These are phyloP conservation scores for Drosophila elegans DNA, from an alignment of 1,140 invertebrate species.

Conservation along the genomic window DNA sequence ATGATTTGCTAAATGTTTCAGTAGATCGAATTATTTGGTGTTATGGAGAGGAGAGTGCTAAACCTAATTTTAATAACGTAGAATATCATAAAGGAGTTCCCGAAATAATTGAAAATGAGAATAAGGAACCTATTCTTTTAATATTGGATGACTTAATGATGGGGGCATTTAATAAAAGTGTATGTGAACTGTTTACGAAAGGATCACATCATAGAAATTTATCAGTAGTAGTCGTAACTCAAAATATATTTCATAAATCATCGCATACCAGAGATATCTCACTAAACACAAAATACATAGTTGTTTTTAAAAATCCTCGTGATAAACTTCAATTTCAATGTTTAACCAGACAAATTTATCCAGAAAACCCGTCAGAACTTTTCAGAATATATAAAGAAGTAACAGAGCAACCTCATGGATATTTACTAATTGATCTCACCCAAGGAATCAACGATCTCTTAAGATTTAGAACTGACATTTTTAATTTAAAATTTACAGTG, in stretches of 20 bases:
- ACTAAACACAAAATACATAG: constrained; percentile 5
- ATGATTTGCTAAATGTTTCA: neutral
- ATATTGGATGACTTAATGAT: too few species aligned
- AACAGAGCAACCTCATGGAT: constrained; percentile 6
- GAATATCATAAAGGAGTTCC: too few species aligned
- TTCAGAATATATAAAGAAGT: constrained; percentile 13
- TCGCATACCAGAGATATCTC: neutral
- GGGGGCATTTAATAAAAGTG: constrained; percentile 10
- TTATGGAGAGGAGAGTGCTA: neutral
- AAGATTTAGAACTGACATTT: constrained; percentile 8
- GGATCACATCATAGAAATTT: constrained; percentile 9
- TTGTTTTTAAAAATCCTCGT: constrained; percentile 1
- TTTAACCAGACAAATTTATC: constrained; percentile 7
- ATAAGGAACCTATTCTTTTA: too few species aligned
- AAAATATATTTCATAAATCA: constrained; percentile 8
- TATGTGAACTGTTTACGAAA: constrained; percentile 3
- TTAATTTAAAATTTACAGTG: constrained; percentile 1
- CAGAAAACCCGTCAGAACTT: neutral
- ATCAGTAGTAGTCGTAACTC: constrained; percentile 4
- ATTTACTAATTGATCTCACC: constrained; percentile 15
- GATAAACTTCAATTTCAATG: constrained; percentile 10
- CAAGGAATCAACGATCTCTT: constrained; percentile 4
- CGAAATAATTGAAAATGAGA: too few species aligned
- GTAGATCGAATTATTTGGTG: constrained; percentile 5
- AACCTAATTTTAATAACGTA: too few species aligned